phyloP scores from a whole-genome alignment of 2,113 vertebrate genomes.

The Malurus melanocephalus region DNA sequence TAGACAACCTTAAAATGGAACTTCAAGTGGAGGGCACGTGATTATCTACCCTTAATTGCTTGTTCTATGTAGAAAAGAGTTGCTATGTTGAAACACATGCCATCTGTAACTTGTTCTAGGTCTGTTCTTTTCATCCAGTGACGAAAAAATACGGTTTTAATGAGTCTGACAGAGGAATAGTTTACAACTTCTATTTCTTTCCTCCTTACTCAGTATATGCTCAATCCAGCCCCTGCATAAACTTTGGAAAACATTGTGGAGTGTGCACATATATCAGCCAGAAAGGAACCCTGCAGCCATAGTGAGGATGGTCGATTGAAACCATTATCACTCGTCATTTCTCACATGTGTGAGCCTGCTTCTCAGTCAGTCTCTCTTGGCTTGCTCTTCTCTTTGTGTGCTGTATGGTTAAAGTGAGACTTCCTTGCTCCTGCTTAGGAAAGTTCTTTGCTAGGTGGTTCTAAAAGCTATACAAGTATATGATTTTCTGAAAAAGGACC shows the following conservation, averaged over 20 bases:
- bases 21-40: neutral
- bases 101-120: neutral
- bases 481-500: neutral
- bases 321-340: neutral
- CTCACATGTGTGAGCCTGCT: neutral
- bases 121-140: neutral
- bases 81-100: neutral
- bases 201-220: neutral
- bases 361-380: neutral
- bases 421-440: neutral
- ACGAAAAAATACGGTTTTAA: neutral
- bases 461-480: neutral
- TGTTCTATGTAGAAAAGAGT: neutral
- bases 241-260: neutral
- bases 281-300: neutral
- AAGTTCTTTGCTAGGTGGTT: neutral
- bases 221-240: neutral
- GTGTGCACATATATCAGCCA: neutral
- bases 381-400: neutral
- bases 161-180: neutral
- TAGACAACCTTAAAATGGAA: neutral
- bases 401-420: neutral
- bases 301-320: neutral
- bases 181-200: neutral
- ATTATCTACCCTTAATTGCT: slow-evolving; percentile 39